Percentiles rank a stretch among this genome's conserved stretches.
Evolutionary conservation across 2,797 vertebrate species (phyloP).

Genomic region (Austrolebias charrua): DNA sequence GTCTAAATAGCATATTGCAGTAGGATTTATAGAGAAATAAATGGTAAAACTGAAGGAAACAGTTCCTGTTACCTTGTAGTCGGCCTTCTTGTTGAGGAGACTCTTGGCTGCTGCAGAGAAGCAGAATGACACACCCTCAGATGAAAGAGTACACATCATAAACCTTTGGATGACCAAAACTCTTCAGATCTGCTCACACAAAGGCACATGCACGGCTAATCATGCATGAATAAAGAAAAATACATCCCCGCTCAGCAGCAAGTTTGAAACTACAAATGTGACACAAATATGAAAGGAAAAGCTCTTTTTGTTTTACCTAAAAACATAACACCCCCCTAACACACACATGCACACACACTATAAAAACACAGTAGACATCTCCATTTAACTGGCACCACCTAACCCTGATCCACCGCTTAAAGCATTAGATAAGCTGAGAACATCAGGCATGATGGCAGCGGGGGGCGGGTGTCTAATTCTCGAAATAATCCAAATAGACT

Average conservation of each 20-base stretch:
- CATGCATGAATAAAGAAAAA: slow-evolving; percentile 25
- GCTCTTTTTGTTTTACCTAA: slow-evolving; percentile 13
- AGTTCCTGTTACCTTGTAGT: slow-evolving; percentile 78
- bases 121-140: slow-evolving; percentile 76
- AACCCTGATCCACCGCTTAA: slow-evolving; percentile 48
- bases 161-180: slow-evolving; percentile 32
- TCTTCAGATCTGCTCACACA: slow-evolving; percentile 30
- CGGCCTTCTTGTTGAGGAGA: slow-evolving; percentile 85
- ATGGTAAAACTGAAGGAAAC: not conserved
- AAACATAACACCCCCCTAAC: not conserved
- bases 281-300: not conserved
- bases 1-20: no score
- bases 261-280: not conserved
- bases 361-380: slow-evolving; percentile 20
- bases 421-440: slow-evolving; percentile 65
- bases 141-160: slow-evolving; percentile 74
- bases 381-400: slow-evolving; percentile 53
- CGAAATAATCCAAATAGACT: slow-evolving; percentile 61
- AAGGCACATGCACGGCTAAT: slow-evolving; percentile 6
- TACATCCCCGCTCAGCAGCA: slow-evolving; percentile 18
- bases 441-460: slow-evolving; percentile 14
- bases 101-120: slow-evolving; percentile 84
- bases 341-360: no score
- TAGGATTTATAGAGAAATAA: no score
- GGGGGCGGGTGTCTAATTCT: slow-evolving; percentile 51